Evolutionary conservation across 2,888 invertebrate species (phyloP), one percentile per base, ranked within the genome.

Genomic region (Parnassius apollo): DNA sequence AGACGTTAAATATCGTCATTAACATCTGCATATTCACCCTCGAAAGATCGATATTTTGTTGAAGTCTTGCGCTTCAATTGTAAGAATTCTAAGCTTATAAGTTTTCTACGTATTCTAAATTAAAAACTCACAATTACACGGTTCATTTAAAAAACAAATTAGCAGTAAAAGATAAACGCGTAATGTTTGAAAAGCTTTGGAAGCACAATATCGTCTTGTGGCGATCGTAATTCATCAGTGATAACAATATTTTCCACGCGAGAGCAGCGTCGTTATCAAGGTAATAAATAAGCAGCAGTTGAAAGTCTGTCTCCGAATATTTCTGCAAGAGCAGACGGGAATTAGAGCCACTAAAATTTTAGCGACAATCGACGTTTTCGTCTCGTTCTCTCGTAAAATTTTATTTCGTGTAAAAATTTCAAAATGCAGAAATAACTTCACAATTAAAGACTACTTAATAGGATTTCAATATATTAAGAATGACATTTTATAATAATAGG

Each of bases 161-260:
- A 4, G 3, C 25, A 2, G 3, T 0, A 2, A 54, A 60, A 54
- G 54, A 18, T 54, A 60, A 54, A 60, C 42, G 59, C 54, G 51
- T 58, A 50, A 12, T 44, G 44, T 42, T 18, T 13, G 18, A 50
- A 35, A 46, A 56, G 18, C 56, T 57, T 42, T 52, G 51, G 46
- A 61, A 57, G 45, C 61, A 57, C 18, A 11, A 55, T 52, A 57
- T 61, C 45, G 61, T 61, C 61, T 61, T 51, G 51, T 61, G 61
- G 61, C 57, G 57, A 61, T 61, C 61, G 61, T 61, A 61, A 61
- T 57, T 61, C 57, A 61, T 57, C 51, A 35, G 51, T 57, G 56
- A 61, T 61, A 57, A 61, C 61, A 61, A 61, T 61, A 61, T 61
- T 57, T 51, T 50, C 56, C 35, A 42, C 46, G 56, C 51, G 22